Evolutionary conservation across 2,888 invertebrate genomes (phyloP).

Genomic region (Leptinotarsa juncta): DNA sequence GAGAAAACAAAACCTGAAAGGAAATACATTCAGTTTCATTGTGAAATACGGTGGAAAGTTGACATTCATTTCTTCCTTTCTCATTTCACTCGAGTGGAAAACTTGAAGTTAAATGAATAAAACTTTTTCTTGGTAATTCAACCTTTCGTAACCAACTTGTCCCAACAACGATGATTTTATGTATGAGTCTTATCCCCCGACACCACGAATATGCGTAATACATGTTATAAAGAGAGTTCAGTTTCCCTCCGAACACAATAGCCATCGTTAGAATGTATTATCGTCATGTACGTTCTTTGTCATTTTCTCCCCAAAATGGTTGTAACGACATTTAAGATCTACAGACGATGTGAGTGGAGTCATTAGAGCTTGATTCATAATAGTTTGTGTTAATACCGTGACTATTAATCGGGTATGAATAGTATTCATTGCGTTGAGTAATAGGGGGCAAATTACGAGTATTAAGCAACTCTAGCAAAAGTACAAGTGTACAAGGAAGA

Average conservation of each 20-base stretch:
- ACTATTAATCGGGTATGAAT: slow-evolving; percentile 5
- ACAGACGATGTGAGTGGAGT: slow-evolving; percentile 33
- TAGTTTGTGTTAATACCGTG: slow-evolving; percentile 17
- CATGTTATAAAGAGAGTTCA: slow-evolving; percentile 21
- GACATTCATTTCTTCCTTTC: too few relatives aligned
- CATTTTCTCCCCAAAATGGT: slow-evolving; percentile 33
- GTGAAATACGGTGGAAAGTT: too few relatives aligned
- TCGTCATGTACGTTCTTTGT: slow-evolving; percentile 25
- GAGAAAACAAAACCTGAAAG: too few relatives aligned
- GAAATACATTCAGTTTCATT: too few relatives aligned
- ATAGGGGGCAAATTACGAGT: neutral
- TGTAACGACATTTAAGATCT: slow-evolving; percentile 25
- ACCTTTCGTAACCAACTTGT: slow-evolving; percentile 4
- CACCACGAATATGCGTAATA: slow-evolving; percentile 20
- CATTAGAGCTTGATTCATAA: slow-evolving; percentile 34
- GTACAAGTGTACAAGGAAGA: neutral
- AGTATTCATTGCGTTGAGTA: neutral
- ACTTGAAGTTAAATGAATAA: neutral
- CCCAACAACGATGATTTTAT: slow-evolving; percentile 20
- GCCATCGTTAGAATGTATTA: slow-evolving; percentile 34
- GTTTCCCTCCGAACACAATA: slow-evolving; percentile 26
- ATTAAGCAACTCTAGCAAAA: neutral
- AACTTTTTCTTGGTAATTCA: neutral
- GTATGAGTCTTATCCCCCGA: slow-evolving; percentile 19
- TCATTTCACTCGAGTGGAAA: neutral